phyloP scores from a whole-genome alignment of 2,797 vertebrate genomes.

The Acrocephalus scirpaceus region DNA sequence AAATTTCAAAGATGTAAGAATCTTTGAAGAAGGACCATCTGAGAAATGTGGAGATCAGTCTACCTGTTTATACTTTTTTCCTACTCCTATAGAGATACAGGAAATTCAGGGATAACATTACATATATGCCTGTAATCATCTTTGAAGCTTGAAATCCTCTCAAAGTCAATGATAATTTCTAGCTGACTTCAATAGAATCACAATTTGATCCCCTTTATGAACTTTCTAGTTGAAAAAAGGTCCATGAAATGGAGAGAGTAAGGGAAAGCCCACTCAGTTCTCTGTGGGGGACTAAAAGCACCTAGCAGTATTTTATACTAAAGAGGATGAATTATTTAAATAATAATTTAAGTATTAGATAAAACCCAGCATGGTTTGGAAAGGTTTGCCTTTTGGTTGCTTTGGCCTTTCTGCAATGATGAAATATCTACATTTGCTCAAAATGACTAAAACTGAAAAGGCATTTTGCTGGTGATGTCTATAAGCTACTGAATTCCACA shows the following conservation, averaged over 20 bases:
- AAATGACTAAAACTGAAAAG: neutral
- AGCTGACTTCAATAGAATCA: neutral
- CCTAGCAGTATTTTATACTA: neutral
- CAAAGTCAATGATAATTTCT: neutral
- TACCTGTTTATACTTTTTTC: neutral
- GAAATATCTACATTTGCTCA: neutral
- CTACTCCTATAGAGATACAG: neutral
- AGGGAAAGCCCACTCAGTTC: neutral
- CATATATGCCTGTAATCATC: neutral
- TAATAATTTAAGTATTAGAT: neutral
- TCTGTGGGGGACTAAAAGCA: neutral
- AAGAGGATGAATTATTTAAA: neutral
- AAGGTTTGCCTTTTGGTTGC: neutral
- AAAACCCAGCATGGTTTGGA: neutral
- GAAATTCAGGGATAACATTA: neutral
- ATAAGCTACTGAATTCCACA: neutral
- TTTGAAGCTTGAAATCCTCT: neutral
- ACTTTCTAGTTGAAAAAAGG: neutral
- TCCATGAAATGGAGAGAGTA: neutral
- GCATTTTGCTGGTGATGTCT: neutral
- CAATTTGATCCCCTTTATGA: neutral
- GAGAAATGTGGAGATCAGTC: neutral
- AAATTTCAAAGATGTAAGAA: neutral
- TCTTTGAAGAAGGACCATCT: constrained; percentile 16
- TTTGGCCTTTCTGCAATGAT: neutral